Base-by-base conservation (phyloP, 2,797 vertebrate genomes). In the Hyperoplus lanceolatus region DNA sequence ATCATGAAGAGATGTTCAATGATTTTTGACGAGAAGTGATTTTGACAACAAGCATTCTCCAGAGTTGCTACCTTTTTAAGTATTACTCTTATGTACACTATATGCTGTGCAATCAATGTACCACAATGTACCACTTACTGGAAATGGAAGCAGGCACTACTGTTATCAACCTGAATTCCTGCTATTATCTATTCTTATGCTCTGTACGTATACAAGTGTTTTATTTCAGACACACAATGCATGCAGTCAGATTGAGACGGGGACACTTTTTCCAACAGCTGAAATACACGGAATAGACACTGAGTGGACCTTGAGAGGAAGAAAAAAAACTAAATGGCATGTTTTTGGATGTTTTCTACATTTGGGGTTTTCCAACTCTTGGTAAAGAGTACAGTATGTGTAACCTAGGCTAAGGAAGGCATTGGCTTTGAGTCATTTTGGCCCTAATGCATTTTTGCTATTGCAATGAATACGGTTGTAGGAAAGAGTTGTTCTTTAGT, bases 331-430 rank as follows among this genome's bases (percentile, higher is more conserved):
- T 2, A 68, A 36, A 66, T 15, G 16, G 38, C 39, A n/a, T 51
- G 8, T 74, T 87, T 71, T 65, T 9, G 5, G 45, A 75, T 36
- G n/a, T 55, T 72, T 8, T 73, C 61, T 61, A 13, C 29, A 36
- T 67, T 80, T 63, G 73, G 83, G 78, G 65, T 71, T 89, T 89
- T 87, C 80, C 86, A 85, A 18, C n/a, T 61, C 29, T 68, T 69
- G 61, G 43, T 77, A 64, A 58, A 42, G 59, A 74, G n/a, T 14
- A 42, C 62, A 74, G n/a, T 14, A 69, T 61, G 63, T 76, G 29
- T 39, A 60, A 29, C 29, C 3, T 29, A 60, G 42, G 66, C n/a
- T 74, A 67, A 77, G 36, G 61, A 55, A 51, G 38, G 16, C 29
- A 53, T 69, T 65, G 18, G 61, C 50, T 64, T 7, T 83, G 76